These are phyloP conservation scores for Caenorhabditis sp. DNA, from an alignment of 2,888 invertebrate genomes.

Conservation along the genomic window DNA sequence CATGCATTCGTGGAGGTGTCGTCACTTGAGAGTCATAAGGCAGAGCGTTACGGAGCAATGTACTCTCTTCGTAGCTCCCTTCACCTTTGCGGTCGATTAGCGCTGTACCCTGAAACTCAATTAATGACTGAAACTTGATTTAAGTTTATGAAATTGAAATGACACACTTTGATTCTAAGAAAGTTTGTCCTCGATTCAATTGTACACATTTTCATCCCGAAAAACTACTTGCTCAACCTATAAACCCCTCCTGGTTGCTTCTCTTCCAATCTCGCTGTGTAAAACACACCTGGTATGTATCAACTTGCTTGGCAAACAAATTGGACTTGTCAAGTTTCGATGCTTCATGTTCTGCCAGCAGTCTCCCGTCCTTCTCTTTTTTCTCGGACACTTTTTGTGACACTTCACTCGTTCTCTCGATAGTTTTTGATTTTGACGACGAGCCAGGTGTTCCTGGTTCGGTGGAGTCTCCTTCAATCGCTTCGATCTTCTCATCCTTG, in stretches of 20 bases:
- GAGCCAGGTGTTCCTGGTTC: slow-evolving; percentile 58
- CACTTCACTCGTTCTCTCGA: slow-evolving; percentile 79
- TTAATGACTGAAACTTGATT: neutral
- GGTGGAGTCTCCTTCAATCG: slow-evolving; percentile 41
- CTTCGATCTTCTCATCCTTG: slow-evolving; percentile 40
- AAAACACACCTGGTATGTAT: slow-evolving; percentile 73
- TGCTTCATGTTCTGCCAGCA: slow-evolving; percentile 77
- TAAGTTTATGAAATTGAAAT: neutral
- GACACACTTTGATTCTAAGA: neutral
- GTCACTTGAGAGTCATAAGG: slow-evolving; percentile 65
- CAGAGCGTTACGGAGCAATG: slow-evolving; percentile 70
- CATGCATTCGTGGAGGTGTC: slow-evolving; percentile 73
- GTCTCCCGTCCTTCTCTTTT: slow-evolving; percentile 78
- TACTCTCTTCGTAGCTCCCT: slow-evolving; percentile 79
- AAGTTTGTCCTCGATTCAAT: neutral
- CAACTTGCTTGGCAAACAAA: slow-evolving; percentile 77
- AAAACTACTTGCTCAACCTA: slow-evolving; percentile 1
- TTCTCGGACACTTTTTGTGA: slow-evolving; percentile 78
- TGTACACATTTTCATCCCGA: neutral
- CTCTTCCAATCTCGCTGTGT: slow-evolving; percentile 3
- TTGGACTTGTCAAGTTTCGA: slow-evolving; percentile 79
- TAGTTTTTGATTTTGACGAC: slow-evolving; percentile 78
- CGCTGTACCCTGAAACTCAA: slow-evolving; percentile 71
- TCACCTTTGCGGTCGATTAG: slow-evolving; percentile 79
- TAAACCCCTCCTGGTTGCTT: slow-evolving; percentile 3